Evolutionary conservation across 2,888 invertebrate species (phyloP), one percentile per base, ranked within the genome.

Genomic region (Neoaliturus tenellus): DNA sequence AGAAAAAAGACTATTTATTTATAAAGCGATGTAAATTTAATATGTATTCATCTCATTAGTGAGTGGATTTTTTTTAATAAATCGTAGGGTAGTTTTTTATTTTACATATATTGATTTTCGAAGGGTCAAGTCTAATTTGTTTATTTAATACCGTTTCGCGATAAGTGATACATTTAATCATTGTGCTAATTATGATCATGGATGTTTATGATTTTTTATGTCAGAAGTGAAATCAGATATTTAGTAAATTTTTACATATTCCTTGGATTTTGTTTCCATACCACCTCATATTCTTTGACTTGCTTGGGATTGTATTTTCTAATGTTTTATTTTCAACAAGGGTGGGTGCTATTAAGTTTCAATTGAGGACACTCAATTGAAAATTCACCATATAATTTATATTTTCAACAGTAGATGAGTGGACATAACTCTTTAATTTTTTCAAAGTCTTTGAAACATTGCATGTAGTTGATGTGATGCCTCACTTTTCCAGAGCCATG

Each of bases 1-100:
- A 33, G 8, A 33, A 20, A 20, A 48, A 48, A 44, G 39, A 28
- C 35, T 39, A 71, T 71, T 48, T 44, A 75, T 75, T 62, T 62
- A 62, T 5, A 62, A n/a, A 14, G 51, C 14, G 28, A 62, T 62
- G 5, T 62, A 3, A 3, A 28, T n/a, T n/a, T 28, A 28, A 31
- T 17, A n/a, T 28, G 1, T 62, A 62, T 62, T 51, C 23, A 51
- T 51, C 51, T 44, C 44, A 20, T 20, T 25, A 55, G 62, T 23
- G 20, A 31, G 35, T 31, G 73, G n/a, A 39, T 17, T 75, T 75
- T 75, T 75, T 75, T 75, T n/a, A 20, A 67, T 67, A 41, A 55
- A 23, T 35, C 3, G 44, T 75, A 75, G 73, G 44, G 6, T 75
- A 75, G 73, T 10, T 75, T 75, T 44, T 44, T 44, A 75, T 75